These are phyloP conservation scores for Pachypeltis micranthus DNA, from an alignment of 1,140 invertebrate species.

Conservation along the genomic window DNA sequence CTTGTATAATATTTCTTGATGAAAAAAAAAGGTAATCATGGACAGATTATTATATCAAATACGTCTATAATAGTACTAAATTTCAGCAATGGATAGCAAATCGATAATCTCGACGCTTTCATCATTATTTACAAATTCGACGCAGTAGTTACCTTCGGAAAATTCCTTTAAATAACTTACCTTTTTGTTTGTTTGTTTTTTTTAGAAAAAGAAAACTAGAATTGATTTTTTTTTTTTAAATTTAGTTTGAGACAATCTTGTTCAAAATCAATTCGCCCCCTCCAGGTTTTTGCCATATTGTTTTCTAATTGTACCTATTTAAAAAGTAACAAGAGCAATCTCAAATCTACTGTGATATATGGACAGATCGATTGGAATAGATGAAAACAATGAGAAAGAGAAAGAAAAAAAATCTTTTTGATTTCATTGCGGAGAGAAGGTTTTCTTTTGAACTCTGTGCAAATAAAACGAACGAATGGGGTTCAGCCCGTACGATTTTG, in stretches of 20 bases:
- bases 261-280: neutral
- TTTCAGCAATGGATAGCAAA: no score
- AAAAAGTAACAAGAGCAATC: slow-evolving; percentile 15
- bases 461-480: neutral
- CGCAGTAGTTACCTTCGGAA: neutral
- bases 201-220: neutral
- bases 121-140: neutral
- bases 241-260: neutral
- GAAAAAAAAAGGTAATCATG: slow-evolving; percentile 2
- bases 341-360: slow-evolving; percentile 13
- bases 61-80: no score
- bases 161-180: neutral
- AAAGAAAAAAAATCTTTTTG: neutral
- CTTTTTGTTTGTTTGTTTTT: slow-evolving; percentile 1
- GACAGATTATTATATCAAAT: no score
- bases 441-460: neutral
- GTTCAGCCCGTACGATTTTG: neutral
- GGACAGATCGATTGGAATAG: slow-evolving; percentile 9
- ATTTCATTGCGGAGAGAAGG: neutral
- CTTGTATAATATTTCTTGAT: no score
- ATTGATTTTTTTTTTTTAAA: neutral
- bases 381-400: no score
- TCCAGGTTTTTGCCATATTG: slow-evolving; percentile 17
- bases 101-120: no score
- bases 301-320: slow-evolving; percentile 1